Evolutionary conservation across 2,113 vertebrate genomes (phyloP).

Genomic region (Nothoprocta pentlandii): DNA sequence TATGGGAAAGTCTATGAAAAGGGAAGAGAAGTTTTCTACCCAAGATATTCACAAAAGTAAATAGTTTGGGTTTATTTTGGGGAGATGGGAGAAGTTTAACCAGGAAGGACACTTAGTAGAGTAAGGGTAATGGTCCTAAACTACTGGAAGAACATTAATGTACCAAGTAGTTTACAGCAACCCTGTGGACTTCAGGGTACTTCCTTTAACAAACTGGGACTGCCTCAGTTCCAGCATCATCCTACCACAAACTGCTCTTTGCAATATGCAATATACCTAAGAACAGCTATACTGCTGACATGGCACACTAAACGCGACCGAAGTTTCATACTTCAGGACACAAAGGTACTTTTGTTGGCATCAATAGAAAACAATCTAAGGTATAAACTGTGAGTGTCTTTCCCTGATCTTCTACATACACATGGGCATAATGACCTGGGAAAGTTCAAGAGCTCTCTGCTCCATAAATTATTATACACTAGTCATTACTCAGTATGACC

Average conservation of each 20-base stretch:
- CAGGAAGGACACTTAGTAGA: not conserved
- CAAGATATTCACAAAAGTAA: not conserved
- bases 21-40: not conserved
- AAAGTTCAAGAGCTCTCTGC: not conserved
- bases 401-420: not conserved
- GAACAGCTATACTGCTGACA: fast-evolving
- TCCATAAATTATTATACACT: not conserved
- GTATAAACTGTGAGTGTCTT: not conserved
- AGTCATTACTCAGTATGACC: not conserved
- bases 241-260: not conserved
- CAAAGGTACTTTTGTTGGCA: not conserved
- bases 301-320: not conserved
- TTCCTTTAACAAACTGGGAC: not conserved
- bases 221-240: not conserved
- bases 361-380: not conserved
- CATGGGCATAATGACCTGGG: fast-evolving
- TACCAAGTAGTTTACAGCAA: not conserved
- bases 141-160: not conserved
- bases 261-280: not conserved
- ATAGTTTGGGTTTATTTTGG: not conserved
- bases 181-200: not conserved
- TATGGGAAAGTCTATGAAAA: not conserved
- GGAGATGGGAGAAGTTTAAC: not conserved
- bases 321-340: not conserved
- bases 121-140: not conserved